Percentiles rank a stretch among this genome's conserved stretches.
phyloP scores from a whole-genome alignment of 2,113 vertebrate species.

The Cichladusa arquata region DNA sequence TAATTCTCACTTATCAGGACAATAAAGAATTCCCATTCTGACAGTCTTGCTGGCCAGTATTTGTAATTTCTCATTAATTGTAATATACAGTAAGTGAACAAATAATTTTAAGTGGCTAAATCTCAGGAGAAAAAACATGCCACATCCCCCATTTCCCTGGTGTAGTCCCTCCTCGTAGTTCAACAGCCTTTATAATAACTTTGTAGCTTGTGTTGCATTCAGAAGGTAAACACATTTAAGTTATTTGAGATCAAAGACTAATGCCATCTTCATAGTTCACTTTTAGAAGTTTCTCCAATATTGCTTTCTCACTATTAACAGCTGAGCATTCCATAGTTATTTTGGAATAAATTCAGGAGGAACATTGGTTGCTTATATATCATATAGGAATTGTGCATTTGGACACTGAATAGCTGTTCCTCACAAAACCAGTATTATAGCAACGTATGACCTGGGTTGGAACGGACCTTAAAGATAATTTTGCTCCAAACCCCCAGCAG shows the following conservation, averaged over 20 bases:
- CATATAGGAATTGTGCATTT: not conserved
- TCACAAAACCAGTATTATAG: rapidly evolving
- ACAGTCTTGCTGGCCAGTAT: not conserved
- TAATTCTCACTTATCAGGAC: not conserved
- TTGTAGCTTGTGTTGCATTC: not conserved
- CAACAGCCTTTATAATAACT: not conserved
- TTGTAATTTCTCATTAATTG: not conserved
- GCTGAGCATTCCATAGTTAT: not conserved
- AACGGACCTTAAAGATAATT: not conserved
- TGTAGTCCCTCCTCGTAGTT: not conserved
- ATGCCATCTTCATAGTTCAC: not conserved
- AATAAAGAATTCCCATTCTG: not conserved
- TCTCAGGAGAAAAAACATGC: not conserved
- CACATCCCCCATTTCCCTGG: not conserved
- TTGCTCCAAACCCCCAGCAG: not conserved
- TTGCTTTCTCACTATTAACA: not conserved
- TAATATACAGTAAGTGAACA: not conserved
- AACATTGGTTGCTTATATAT: not conserved
- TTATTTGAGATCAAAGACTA: not conserved
- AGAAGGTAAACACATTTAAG: not conserved
- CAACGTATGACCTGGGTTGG: not conserved
- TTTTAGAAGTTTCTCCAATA: not conserved
- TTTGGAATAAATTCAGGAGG: not conserved
- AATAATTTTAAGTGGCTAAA: not conserved
- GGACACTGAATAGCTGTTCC: not conserved